Evolutionary conservation across 2,113 vertebrate genomes (phyloP).

Genomic region (Accipiter virgatus): DNA sequence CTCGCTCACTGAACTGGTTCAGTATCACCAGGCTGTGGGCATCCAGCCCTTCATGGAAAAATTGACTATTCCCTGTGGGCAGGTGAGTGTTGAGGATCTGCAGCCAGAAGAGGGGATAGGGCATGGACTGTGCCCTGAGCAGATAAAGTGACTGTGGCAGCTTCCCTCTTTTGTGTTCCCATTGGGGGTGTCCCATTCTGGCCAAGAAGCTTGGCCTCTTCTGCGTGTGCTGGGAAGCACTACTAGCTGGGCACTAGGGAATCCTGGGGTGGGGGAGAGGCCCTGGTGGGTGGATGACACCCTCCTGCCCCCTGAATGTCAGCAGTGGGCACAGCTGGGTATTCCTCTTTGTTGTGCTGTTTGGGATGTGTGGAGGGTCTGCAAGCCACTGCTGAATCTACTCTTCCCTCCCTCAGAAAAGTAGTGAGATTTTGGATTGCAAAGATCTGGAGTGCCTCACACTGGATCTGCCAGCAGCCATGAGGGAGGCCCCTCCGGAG

Average conservation of each 20-base stretch:
- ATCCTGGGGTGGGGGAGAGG: neutral
- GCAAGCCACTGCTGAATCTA: neutral
- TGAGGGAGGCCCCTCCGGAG: neutral
- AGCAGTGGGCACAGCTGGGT: neutral
- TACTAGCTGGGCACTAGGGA: neutral
- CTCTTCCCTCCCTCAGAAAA: constrained; percentile 36
- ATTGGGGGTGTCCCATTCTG: neutral
- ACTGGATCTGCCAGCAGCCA: neutral
- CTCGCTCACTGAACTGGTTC: constrained; percentile 65
- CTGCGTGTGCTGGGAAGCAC: neutral
- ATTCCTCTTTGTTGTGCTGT: neutral
- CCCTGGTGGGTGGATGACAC: neutral
- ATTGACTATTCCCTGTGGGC: constrained; percentile 69
- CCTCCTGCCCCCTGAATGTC: neutral
- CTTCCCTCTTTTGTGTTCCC: neutral
- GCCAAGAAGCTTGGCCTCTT: neutral
- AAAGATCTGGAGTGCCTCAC: constrained; percentile 52
- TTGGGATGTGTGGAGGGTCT: neutral
- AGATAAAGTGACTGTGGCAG: neutral
- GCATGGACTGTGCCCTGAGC: neutral
- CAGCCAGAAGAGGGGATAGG: neutral
- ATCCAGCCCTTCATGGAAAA: constrained; percentile 76
- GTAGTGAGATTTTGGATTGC: constrained; percentile 48
- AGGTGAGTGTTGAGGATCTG: neutral
- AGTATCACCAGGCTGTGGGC: constrained; percentile 65